Conservation (phyloP, 2,113 vertebrate species). For the Saguinus imperator region DNA sequence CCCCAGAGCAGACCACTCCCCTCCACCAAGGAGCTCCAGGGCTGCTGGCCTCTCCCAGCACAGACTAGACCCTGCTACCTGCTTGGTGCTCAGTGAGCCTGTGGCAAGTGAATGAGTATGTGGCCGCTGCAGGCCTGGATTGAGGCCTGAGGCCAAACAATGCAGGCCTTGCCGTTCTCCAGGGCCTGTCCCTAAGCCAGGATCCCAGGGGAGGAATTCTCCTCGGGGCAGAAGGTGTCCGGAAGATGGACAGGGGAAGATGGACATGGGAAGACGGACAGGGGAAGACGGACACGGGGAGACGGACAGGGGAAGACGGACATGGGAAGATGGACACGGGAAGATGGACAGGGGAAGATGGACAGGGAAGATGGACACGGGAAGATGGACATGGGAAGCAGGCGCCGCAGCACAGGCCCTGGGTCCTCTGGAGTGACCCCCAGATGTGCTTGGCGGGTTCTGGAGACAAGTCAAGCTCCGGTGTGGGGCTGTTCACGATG, state of each 20-base stretch:
- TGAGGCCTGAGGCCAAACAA: fast-evolving
- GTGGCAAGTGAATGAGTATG: fast-evolving
- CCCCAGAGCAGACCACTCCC: background rate
- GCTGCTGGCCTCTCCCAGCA: background rate
- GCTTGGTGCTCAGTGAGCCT: fast-evolving
- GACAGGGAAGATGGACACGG: background rate
- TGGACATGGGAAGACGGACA: background rate
- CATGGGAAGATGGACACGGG: background rate
- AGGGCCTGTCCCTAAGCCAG: slow-evolving; percentile 70
- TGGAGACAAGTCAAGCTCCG: background rate
- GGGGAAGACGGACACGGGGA: fast-evolving
- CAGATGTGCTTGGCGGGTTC: background rate
- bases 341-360: too few relatives aligned
- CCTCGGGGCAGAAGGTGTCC: background rate
- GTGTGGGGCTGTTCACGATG: background rate
- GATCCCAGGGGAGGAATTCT: slow-evolving; percentile 50
- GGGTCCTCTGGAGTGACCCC: background rate
- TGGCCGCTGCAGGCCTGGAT: background rate
- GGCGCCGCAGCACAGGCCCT: too few relatives aligned
- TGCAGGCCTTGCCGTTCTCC: background rate
- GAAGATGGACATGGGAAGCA: fast-evolving
- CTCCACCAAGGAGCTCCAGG: background rate
- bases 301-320: fast-evolving
- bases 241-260: too few relatives aligned
- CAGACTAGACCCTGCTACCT: background rate